Percentiles rank a stretch among this genome's conserved stretches.
Conservation (phyloP, 1,140 invertebrate genomes). For the Conopomorpha cramerella region DNA sequence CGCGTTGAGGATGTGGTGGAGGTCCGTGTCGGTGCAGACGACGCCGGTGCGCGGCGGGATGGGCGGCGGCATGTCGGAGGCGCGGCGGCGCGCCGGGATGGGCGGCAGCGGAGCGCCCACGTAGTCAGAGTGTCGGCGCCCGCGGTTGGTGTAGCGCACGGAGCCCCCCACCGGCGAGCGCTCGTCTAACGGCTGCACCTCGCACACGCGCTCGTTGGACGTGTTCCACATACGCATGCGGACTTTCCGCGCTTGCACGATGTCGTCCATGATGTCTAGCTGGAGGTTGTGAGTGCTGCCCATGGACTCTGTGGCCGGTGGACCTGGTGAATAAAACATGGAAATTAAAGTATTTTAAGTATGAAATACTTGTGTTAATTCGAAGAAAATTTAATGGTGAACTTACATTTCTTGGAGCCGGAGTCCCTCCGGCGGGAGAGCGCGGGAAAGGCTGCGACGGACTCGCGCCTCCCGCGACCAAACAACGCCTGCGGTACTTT, state of each 20-base stretch:
- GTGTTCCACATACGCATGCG: slow-evolving; percentile 83
- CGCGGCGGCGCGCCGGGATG: slow-evolving; percentile 62
- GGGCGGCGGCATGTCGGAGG: slow-evolving; percentile 67
- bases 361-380: too few species aligned
- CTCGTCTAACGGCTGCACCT: slow-evolving; percentile 76
- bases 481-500: slow-evolving; percentile 75
- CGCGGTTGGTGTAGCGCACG: slow-evolving; percentile 59
- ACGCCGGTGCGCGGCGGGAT: slow-evolving; percentile 54
- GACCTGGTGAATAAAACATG: slow-evolving; percentile 39
- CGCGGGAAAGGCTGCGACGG: slow-evolving; percentile 74
- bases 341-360: slow-evolving; percentile 1
- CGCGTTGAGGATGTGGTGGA: slow-evolving; percentile 77
- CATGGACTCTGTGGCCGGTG: slow-evolving; percentile 68
- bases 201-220: slow-evolving; percentile 77
- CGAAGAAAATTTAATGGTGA: too few species aligned
- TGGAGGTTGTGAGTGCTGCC: slow-evolving; percentile 82
- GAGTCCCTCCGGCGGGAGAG: slow-evolving; percentile 36
- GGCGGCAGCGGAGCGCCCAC: slow-evolving; percentile 61
- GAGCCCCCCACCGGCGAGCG: slow-evolving; percentile 45
- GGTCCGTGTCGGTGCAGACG: slow-evolving; percentile 78
- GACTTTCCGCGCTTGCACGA: slow-evolving; percentile 79
- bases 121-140: slow-evolving; percentile 75
- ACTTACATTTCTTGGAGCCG: slow-evolving; percentile 43
- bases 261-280: slow-evolving; percentile 85
- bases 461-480: slow-evolving; percentile 75